These are phyloP conservation scores for Cotesia typhae DNA, from an alignment of 1,140 invertebrate species.

Conservation along the genomic window DNA sequence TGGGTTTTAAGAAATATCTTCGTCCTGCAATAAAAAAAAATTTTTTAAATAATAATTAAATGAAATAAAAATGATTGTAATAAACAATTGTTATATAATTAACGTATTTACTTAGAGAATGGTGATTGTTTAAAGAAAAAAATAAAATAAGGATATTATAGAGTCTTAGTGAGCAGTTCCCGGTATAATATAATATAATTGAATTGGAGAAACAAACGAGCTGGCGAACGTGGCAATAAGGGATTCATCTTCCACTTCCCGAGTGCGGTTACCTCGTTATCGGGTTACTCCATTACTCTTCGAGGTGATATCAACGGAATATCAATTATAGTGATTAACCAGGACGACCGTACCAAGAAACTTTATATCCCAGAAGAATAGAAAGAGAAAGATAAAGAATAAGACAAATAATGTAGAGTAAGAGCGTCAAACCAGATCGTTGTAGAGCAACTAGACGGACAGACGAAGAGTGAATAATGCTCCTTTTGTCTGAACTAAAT, in stretches of 20 bases:
- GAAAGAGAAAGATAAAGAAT: conserved; percentile 33
- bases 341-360: conserved; percentile 55
- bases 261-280: conserved; percentile 64
- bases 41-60: too few relatives aligned
- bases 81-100: too few relatives aligned
- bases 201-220: conserved; percentile 55
- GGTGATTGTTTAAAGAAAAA: background rate
- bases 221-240: conserved; percentile 59
- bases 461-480: conserved; percentile 50
- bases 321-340: conserved; percentile 68
- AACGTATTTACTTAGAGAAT: background rate
- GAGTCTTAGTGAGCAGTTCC: conserved; percentile 8
- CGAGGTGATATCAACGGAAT: conserved; percentile 66
- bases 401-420: conserved; percentile 9
- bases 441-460: conserved; percentile 10
- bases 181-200: conserved; percentile 62
- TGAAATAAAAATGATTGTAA: too few relatives aligned
- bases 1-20: background rate
- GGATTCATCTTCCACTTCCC: conserved; percentile 52
- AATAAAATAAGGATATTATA: background rate
- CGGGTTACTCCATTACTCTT: conserved; percentile 58
- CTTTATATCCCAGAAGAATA: conserved; percentile 47
- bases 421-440: background rate
- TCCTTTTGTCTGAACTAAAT: conserved; percentile 58
- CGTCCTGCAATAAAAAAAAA: too few relatives aligned